Conservation (phyloP, 2,888 invertebrate genomes). For the Petrolisthes manimaculis region DNA sequence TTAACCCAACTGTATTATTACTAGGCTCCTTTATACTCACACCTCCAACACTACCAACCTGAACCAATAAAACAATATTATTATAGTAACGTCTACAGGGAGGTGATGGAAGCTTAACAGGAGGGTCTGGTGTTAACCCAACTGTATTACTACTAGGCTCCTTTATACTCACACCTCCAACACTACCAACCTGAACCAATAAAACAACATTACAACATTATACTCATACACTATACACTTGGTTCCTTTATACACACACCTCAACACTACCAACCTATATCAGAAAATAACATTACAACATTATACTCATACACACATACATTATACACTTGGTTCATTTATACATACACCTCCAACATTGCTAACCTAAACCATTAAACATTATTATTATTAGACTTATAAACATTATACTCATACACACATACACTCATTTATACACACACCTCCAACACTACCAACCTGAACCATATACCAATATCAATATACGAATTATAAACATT, state of each 20-base stretch:
- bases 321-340: too few relatives aligned
- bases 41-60: background rate
- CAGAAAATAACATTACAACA: background rate
- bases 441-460: background rate
- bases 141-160: background rate
- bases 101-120: conserved; percentile 43
- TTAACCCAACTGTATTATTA: background rate
- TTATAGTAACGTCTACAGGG: conserved; percentile 52
- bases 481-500: too few relatives aligned
- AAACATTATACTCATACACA: too few relatives aligned
- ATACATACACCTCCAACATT: too few relatives aligned
- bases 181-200: background rate
- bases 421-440: too few relatives aligned
- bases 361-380: background rate
- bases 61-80: background rate
- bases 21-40: background rate
- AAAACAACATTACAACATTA: background rate
- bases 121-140: conserved; percentile 17
- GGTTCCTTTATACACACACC: too few relatives aligned
- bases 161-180: background rate
- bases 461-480: background rate
- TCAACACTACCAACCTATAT: background rate
- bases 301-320: too few relatives aligned
- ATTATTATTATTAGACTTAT: background rate
- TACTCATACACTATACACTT: too few relatives aligned